Evolutionary conservation across 2,797 vertebrate genomes (phyloP).

Genomic region (Neopelma chrysocephalum): DNA sequence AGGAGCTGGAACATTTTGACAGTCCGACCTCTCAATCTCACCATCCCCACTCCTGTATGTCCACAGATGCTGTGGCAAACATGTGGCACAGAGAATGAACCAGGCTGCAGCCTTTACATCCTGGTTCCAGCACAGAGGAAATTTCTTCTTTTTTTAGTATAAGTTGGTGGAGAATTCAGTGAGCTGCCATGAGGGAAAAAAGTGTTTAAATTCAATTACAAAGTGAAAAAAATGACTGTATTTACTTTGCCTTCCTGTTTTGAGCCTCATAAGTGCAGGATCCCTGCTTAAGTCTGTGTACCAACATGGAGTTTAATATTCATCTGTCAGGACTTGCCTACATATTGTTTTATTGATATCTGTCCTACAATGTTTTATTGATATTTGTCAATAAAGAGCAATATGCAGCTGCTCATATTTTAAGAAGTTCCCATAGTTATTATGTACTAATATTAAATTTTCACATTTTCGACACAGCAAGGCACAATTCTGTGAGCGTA

Average conservation of each 20-base stretch:
- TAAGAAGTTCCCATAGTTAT: neutral
- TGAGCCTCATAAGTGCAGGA: neutral
- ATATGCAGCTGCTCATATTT: neutral
- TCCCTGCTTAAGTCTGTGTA: neutral
- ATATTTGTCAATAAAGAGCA: neutral
- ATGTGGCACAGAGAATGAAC: neutral
- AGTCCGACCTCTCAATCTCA: fast-evolving
- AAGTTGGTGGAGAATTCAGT: neutral
- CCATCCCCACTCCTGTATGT: neutral
- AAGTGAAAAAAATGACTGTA: neutral
- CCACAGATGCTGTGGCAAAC: neutral
- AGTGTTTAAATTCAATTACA: neutral
- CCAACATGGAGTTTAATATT: neutral
- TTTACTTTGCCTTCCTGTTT: neutral
- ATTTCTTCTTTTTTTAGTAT: neutral
- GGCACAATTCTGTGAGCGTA: neutral
- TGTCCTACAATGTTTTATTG: neutral
- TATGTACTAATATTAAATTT: neutral
- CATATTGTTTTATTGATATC: neutral
- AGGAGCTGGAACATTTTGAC: fast-evolving
- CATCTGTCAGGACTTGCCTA: neutral
- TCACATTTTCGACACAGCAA: neutral
- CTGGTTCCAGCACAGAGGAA: neutral
- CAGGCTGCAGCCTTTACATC: neutral
- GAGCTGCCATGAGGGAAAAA: neutral